Conservation (phyloP, 2,888 invertebrate species). For the Pammene aurita region DNA sequence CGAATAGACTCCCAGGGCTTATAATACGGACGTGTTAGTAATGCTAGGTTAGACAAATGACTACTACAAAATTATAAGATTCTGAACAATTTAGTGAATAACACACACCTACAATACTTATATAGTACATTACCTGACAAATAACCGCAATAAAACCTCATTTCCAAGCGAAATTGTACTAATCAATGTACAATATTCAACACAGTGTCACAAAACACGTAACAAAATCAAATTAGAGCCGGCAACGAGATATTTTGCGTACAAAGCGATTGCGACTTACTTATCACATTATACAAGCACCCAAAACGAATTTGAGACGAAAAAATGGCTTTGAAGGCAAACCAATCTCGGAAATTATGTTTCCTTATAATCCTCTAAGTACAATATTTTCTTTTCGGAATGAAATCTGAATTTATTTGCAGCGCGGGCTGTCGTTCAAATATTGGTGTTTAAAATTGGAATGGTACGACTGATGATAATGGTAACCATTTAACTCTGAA, state of each 20-base stretch:
- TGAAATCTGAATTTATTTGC: conserved; percentile 45
- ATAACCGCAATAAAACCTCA: too few species aligned
- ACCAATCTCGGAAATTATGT: conserved; percentile 62
- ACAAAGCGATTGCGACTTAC: conserved; percentile 39
- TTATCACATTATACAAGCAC: conserved; percentile 44
- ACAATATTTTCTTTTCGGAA: conserved; percentile 57
- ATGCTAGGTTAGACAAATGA: too few species aligned
- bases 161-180: background rate
- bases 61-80: too few species aligned
- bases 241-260: conserved; percentile 22
- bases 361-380: conserved; percentile 58
- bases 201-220: conserved; percentile 24
- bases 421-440: conserved; percentile 17
- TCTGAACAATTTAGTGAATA: too few species aligned
- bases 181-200: conserved; percentile 29
- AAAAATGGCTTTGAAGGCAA: conserved; percentile 37
- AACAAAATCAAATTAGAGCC: conserved; percentile 31
- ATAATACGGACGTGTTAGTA: too few species aligned
- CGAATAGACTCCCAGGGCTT: too few species aligned
- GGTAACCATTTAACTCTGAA: background rate
- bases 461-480: background rate
- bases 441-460: background rate
- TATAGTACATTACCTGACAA: too few species aligned
- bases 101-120: too few species aligned
- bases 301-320: conserved; percentile 43